These are phyloP conservation scores for Trigoniulus corallinus DNA, from an alignment of 1,140 invertebrate species.

Conservation along the genomic window DNA sequence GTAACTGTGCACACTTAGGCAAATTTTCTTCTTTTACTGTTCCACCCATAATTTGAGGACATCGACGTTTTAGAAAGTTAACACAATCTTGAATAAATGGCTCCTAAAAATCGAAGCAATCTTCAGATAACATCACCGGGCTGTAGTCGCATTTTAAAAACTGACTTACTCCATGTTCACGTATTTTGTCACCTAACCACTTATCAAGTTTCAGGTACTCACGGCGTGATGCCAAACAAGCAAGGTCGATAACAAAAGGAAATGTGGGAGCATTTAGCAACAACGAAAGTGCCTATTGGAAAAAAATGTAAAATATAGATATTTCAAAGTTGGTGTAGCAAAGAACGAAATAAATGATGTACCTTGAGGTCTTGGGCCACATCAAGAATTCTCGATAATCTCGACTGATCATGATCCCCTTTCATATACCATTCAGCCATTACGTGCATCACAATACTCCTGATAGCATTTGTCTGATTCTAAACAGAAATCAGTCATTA, in stretches of 20 bases:
- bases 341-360: conserved; percentile 6
- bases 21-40: conserved; percentile 56
- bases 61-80: conserved; percentile 48
- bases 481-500: conserved; percentile 12
- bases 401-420: conserved; percentile 77
- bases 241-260: conserved; percentile 92
- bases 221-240: conserved; percentile 83
- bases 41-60: conserved; percentile 63
- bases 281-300: conserved; percentile 53
- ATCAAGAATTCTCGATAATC: conserved; percentile 84
- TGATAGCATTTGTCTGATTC: conserved; percentile 26
- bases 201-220: conserved; percentile 98
- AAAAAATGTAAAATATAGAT: background rate
- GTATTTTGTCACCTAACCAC: conserved; percentile 92
- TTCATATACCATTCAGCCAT: conserved; percentile 95
- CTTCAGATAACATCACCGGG: conserved; percentile 13
- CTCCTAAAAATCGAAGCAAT: conserved; percentile 18
- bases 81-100: conserved; percentile 19
- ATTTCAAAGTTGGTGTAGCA: too few relatives aligned
- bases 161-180: conserved; percentile 59
- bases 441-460: conserved; percentile 79
- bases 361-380: conserved; percentile 90
- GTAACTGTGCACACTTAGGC: conserved; percentile 66
- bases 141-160: background rate
- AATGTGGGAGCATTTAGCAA: conserved; percentile 85